Conservation (phyloP, 92 coral and sea anemone genomes). For the Ricordea florida region DNA sequence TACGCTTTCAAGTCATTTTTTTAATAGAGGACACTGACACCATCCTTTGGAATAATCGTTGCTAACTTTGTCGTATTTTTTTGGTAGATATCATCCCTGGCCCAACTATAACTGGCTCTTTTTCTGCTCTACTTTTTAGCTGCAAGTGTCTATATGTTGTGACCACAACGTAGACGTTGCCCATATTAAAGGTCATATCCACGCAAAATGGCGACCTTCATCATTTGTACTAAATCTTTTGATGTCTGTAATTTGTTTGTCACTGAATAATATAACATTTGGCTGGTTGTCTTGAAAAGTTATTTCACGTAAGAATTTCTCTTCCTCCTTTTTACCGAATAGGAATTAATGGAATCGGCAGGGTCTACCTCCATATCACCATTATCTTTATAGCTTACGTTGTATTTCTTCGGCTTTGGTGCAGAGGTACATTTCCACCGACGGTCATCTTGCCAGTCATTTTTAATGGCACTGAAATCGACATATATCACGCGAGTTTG, state of each 20-base stretch:
- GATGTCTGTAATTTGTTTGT: constrained; percentile 45
- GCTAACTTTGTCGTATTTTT: constrained; percentile 47
- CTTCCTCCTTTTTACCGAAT: constrained; percentile 34
- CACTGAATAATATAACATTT: constrained; percentile 32
- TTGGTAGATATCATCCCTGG: constrained; percentile 48
- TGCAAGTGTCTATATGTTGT: constrained; percentile 63
- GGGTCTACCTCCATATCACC: constrained; percentile 10
- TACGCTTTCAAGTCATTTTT: constrained; percentile 30
- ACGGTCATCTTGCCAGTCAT: constrained; percentile 62
- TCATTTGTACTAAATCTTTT: constrained; percentile 59
- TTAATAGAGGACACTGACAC: neutral
- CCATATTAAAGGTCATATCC: constrained; percentile 60
- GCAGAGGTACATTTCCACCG: constrained; percentile 34
- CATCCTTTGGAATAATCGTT: constrained; percentile 45
- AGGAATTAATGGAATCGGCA: constrained; percentile 4
- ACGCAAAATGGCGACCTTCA: constrained; percentile 58
- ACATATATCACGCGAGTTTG: constrained; percentile 2
- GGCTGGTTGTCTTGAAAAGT: constrained; percentile 41
- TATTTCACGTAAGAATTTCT: constrained; percentile 33
- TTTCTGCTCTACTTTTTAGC: neutral
- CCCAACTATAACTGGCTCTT: constrained; percentile 45
- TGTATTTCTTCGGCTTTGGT: constrained; percentile 29
- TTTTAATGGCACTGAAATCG: too few relatives aligned
- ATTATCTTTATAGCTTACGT: constrained; percentile 5
- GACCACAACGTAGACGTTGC: constrained; percentile 64